These are phyloP conservation scores for Percina caprodes DNA, from an alignment of 2,113 vertebrate genomes.

Conservation along the genomic window DNA sequence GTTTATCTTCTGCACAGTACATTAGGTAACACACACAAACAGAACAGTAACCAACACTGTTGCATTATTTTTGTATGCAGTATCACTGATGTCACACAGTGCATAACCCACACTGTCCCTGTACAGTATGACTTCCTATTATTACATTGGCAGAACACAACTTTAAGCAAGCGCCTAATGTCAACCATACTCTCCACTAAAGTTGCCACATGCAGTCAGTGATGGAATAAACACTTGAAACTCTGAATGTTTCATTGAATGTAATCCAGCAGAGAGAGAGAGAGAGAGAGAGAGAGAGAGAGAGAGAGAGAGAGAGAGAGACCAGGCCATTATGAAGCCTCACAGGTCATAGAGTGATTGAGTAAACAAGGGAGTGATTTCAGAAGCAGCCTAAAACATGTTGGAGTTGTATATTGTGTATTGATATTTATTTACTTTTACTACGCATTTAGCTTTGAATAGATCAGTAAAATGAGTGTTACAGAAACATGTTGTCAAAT, in stretches of 20 bases:
- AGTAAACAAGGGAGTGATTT: too few relatives aligned
- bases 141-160: not conserved
- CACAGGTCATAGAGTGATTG: too few relatives aligned
- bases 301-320: too few relatives aligned
- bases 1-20: not conserved
- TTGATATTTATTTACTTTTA: not conserved
- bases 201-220: too few relatives aligned
- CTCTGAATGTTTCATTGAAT: too few relatives aligned
- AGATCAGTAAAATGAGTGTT: constrained; percentile 2
- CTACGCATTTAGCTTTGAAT: not conserved
- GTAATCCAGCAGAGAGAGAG: too few relatives aligned
- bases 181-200: too few relatives aligned
- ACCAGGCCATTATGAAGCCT: too few relatives aligned
- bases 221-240: too few relatives aligned
- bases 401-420: not conserved
- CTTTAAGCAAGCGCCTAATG: too few relatives aligned
- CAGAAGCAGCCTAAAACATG: not conserved
- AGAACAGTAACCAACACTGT: not conserved
- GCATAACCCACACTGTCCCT: not conserved
- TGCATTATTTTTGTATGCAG: constrained; percentile 14
- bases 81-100: not conserved
- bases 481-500: constrained; percentile 1
- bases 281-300: too few relatives aligned
- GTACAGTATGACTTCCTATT: not conserved
- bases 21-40: not conserved